Evolutionary conservation across 1,140 invertebrate genomes (phyloP), one percentile per base, ranked within the genome.

Genomic region (Drosophila insularis): DNA sequence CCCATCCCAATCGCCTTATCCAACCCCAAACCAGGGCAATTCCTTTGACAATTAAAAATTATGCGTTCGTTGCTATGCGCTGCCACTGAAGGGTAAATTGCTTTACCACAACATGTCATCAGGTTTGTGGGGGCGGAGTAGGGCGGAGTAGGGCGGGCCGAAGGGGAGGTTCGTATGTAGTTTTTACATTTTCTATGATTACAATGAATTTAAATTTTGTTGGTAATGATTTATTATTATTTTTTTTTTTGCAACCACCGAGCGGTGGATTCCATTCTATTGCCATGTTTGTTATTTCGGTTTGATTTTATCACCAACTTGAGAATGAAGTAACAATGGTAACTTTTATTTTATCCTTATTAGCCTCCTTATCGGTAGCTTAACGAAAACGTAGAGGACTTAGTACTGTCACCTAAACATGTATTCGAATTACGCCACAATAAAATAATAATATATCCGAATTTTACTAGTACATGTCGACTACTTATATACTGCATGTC

Each of bases 31-130:
- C 56, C 58, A 35, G 31, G 68, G 55, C 67, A 74, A 81, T 75
- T 82, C 84, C 80, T 77, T 74, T 89, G 84, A 89, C 84, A 89
- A 89, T 89, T 89, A 89, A 89, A 89, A 89, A 89, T 89, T 89
- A 84, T 89, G 74, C 75, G 76, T 78, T 78, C 59, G 76, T 82
- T 79, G 75, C 75, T 60, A 61, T 65, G 71, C 63, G 27, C 37
- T 37, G 32, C 56, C 72, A 63, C 55, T 65, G 58, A 79, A 78
- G 75, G 75, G 73, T 80, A 78, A 82, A 89, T 89, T 71, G 76
- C 63, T 74, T 80, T 71, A 87, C 85, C 84, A 61, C 85, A 84
- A 89, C 89, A 80, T 80, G 84, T 89, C 84, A 84, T 35, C 55
- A 35, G 55, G 14, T 19, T 58, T 35, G 27, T 19, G 55, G 35